phyloP scores from a whole-genome alignment of 2,888 invertebrate genomes.

The Sympetrum striolatum region DNA sequence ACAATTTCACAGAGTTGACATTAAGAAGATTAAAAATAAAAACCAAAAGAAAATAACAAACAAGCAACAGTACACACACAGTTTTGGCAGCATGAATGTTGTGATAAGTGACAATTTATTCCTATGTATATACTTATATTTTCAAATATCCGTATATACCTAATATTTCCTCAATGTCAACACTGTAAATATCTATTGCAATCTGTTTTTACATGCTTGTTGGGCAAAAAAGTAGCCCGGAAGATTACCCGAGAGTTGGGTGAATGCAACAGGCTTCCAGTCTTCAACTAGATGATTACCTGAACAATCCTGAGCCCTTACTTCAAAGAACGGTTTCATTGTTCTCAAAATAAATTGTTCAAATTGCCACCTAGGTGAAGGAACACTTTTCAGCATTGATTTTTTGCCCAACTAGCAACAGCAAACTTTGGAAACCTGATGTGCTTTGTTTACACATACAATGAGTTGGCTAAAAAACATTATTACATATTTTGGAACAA shows the following conservation, averaged over 20 bases:
- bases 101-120: slow-evolving; percentile 38
- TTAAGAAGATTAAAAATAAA: slow-evolving; percentile 37
- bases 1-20: slow-evolving; percentile 39
- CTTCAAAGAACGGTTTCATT: slow-evolving; percentile 10
- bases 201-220: slow-evolving; percentile 22
- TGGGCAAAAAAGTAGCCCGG: slow-evolving; percentile 10
- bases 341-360: slow-evolving; percentile 14
- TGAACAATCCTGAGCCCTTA: slow-evolving; percentile 20
- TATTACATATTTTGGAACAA: slow-evolving; percentile 44
- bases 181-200: slow-evolving; percentile 30
- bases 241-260: not conserved
- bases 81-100: slow-evolving; percentile 41
- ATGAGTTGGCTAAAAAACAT: slow-evolving; percentile 44
- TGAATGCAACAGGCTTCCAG: not conserved
- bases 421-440: slow-evolving; percentile 39
- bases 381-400: not conserved
- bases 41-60: slow-evolving; percentile 28
- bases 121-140: slow-evolving; percentile 9
- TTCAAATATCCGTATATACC: slow-evolving; percentile 8
- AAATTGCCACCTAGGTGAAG: not conserved
- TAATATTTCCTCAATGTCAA: slow-evolving; percentile 35
- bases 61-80: slow-evolving; percentile 40
- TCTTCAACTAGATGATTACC: slow-evolving; percentile 35
- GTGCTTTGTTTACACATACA: slow-evolving; percentile 43
- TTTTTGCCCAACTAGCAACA: slow-evolving; percentile 23